Evolutionary conservation across 1,140 invertebrate genomes (phyloP), one percentile per base, ranked within the genome.

Genomic region (Aphelinus atriplicis): DNA sequence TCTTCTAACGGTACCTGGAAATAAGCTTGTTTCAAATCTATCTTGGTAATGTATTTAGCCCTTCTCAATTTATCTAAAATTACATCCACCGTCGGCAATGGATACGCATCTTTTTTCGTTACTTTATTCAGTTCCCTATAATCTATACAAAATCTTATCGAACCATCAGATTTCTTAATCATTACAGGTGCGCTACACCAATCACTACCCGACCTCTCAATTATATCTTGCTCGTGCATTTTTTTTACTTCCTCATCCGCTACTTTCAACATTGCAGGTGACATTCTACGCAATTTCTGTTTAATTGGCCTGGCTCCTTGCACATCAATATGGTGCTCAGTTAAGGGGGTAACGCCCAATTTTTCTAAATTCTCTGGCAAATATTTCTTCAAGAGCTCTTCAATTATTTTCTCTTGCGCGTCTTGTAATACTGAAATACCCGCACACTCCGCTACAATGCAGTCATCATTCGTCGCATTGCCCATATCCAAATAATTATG

Each of bases 261-360:
- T 5, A 4, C 56, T 26, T 57, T 57, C 56, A 26, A 26, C 10
- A 57, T 9, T 26, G 42, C 56, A 4, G 1, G 5, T 1, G n/a
- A 26, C 7, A 9, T n/a, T 48, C 77, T 80, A 48, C 84, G 84
- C 1, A 78, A 76, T 1, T 73, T 7, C 42, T 83, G 80, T 48
- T 80, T 82, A 6, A 86, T 82, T 1, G 84, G 84, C 10, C 45
- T 26, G 1, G 75, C 57, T 42, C 80, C 78, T 45, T 79, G 78
- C 2, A 81, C 76, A 45, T 83, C 81, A 47, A 87, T 85, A 4
- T 76, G 61, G 76, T 86, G 82, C 45, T 81, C 47, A 1, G 80
- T 26, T 51, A 81, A 65, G 1, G 1, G 26, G 2, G 66, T 69
- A 2, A 47, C 1, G 0, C 66, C 66, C 2, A 26, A 26, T 26